Percentiles rank a stretch among this genome's conserved stretches.
These are phyloP conservation scores for Scrobipalpa costella DNA, from an alignment of 2,888 invertebrate species.

Conservation along the genomic window DNA sequence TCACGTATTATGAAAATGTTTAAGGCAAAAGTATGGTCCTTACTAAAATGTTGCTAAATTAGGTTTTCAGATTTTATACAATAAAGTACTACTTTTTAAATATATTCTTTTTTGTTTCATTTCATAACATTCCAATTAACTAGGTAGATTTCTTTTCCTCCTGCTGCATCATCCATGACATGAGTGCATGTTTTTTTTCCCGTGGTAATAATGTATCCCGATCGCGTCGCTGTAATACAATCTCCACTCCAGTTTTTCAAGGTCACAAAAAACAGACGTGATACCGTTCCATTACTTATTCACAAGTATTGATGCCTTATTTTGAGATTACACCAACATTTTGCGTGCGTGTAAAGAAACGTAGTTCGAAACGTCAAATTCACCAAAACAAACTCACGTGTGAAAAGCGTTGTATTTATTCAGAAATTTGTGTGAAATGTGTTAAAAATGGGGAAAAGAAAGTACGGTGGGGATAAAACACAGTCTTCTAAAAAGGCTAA, in stretches of 20 bases:
- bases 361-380: slow-evolving; percentile 10
- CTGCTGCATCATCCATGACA: too few species aligned
- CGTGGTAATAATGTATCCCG: too few species aligned
- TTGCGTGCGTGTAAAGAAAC: neutral
- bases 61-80: too few species aligned
- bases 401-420: slow-evolving; percentile 19
- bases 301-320: neutral
- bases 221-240: too few species aligned
- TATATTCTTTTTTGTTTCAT: too few species aligned
- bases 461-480: slow-evolving; percentile 52
- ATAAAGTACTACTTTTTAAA: too few species aligned
- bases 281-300: neutral
- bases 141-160: too few species aligned
- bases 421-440: slow-evolving; percentile 30
- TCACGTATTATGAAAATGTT: too few species aligned
- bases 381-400: slow-evolving; percentile 54
- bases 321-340: neutral
- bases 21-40: too few species aligned
- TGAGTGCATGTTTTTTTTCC: too few species aligned
- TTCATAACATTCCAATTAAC: too few species aligned
- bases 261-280: neutral
- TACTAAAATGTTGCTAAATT: too few species aligned
- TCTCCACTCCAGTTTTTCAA: neutral
- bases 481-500: slow-evolving; percentile 50
- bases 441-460: slow-evolving; percentile 64